phyloP scores from a whole-genome alignment of 2,888 invertebrate species.

The Aphodius sticticus region DNA sequence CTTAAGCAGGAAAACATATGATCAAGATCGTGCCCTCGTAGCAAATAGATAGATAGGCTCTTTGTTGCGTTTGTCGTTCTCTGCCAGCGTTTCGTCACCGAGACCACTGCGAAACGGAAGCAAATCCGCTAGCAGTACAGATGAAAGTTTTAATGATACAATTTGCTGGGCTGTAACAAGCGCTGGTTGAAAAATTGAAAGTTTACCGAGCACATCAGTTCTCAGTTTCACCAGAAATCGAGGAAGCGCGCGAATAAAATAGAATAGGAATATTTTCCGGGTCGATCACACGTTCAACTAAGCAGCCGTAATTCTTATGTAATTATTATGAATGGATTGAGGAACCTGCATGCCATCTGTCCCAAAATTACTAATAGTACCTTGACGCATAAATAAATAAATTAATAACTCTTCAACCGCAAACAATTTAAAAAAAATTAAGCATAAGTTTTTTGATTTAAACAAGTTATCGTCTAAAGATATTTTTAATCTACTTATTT shows the following conservation, averaged over 20 bases:
- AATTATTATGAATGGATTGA: background rate
- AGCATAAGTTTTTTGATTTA: no score
- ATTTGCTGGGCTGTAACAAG: background rate
- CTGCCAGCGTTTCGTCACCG: conserved; percentile 8
- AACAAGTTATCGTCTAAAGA: no score
- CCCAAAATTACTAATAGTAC: background rate
- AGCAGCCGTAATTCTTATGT: background rate
- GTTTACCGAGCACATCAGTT: background rate
- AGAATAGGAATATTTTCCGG: background rate
- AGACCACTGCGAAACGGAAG: background rate
- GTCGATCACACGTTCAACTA: background rate
- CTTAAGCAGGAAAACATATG: conserved; percentile 23
- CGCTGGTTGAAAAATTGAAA: background rate
- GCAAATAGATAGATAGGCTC: conserved; percentile 17
- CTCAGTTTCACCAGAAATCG: background rate
- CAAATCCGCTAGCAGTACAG: background rate
- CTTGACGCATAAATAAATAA: background rate
- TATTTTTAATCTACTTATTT: no score
- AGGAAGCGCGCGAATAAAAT: background rate
- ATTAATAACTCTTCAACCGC: no score
- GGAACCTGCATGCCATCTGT: background rate
- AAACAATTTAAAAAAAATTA: no score
- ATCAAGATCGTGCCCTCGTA: conserved; percentile 11
- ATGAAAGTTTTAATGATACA: conserved; percentile 4
- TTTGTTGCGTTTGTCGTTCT: conserved; percentile 18